These are phyloP conservation scores for Rhinella marina DNA, from an alignment of 2,797 vertebrate species.

Conservation along the genomic window DNA sequence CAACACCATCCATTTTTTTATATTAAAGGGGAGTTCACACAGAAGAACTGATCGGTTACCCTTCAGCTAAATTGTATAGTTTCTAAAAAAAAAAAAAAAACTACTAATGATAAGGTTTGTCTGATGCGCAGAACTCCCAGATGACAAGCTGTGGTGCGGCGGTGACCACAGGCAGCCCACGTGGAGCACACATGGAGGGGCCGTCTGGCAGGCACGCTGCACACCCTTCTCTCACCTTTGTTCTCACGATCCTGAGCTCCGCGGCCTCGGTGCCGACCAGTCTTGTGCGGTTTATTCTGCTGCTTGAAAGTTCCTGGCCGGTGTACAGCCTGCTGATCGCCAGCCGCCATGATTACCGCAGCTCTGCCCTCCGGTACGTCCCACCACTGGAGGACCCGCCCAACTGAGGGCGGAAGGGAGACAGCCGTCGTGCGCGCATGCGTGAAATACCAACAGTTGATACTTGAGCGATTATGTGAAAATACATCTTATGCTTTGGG, in stretches of 20 bases:
- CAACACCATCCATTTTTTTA: too few species aligned
- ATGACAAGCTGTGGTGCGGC: too few species aligned
- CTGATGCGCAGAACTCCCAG: too few species aligned
- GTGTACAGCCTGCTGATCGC: constrained; percentile 77
- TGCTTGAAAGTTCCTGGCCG: constrained; percentile 79
- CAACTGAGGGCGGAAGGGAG: constrained; percentile 38
- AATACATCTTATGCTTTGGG: too few species aligned
- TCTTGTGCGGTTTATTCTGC: constrained; percentile 84
- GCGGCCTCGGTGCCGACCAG: constrained; percentile 83
- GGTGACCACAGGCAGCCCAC: neutral
- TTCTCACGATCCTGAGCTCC: constrained; percentile 80
- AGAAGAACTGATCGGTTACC: too few species aligned
- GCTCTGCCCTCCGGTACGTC: neutral
- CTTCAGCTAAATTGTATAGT: too few species aligned
- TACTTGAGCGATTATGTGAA: too few species aligned
- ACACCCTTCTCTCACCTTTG: constrained; percentile 72
- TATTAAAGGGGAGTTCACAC: too few species aligned
- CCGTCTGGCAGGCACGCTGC: neutral
- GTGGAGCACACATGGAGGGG: neutral
- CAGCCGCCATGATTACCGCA: constrained; percentile 76
- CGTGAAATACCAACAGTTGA: neutral
- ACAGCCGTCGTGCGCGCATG: neutral
- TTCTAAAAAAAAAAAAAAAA: too few species aligned
- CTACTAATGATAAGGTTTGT: too few species aligned
- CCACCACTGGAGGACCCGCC: neutral